Conservation (phyloP, 1,140 invertebrate genomes). For the Brachystomella parvula region DNA sequence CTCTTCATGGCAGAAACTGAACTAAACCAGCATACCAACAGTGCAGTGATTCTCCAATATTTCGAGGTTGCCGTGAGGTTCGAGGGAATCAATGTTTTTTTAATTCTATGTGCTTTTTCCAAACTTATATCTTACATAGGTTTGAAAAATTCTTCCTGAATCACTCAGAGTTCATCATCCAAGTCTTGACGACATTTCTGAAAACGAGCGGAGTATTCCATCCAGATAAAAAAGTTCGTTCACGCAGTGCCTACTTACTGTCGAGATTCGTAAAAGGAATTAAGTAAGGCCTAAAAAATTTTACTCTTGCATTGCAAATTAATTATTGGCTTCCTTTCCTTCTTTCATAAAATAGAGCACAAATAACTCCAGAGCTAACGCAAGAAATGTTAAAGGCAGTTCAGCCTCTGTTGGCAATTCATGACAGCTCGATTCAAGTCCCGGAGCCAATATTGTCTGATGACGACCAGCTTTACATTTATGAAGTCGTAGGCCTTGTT, state of each 20-base stretch:
- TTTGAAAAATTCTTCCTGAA: constrained; percentile 52
- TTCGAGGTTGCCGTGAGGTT: constrained; percentile 48
- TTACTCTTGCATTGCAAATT: background rate
- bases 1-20: constrained; percentile 45
- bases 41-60: constrained; percentile 48
- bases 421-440: constrained; percentile 39
- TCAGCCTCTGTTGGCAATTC: constrained; percentile 48
- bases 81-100: background rate
- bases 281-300: constrained; percentile 41
- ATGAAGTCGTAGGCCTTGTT: constrained; percentile 51
- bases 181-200: constrained; percentile 49
- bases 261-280: constrained; percentile 50
- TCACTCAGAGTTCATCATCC: constrained; percentile 48
- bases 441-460: constrained; percentile 43
- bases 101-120: background rate
- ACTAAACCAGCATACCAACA: constrained; percentile 47
- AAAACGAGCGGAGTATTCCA: constrained; percentile 50
- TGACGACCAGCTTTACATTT: constrained; percentile 54
- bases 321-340: constrained; percentile 7
- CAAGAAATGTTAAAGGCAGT: constrained; percentile 49
- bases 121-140: too few species aligned
- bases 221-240: constrained; percentile 45
- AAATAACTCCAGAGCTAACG: constrained; percentile 46
- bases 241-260: constrained; percentile 50
- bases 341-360: constrained; percentile 39